Percentiles rank a stretch among this genome's conserved stretches.
Evolutionary conservation across 2,797 vertebrate genomes (phyloP).

Genomic region (Basileuterus tristriatus): DNA sequence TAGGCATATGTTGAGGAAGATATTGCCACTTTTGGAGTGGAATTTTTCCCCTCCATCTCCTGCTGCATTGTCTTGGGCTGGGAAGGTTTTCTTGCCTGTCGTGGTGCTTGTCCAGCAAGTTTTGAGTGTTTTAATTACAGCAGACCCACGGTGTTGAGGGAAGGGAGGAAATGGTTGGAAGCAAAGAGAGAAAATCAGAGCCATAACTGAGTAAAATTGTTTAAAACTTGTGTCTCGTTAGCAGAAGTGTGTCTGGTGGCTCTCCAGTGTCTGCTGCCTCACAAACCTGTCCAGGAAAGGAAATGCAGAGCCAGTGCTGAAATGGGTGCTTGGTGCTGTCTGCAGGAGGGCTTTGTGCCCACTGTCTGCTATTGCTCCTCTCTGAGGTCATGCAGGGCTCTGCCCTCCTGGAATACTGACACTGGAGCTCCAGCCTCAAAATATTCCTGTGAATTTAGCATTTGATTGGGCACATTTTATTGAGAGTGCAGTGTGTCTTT

Average conservation of each 20-base stretch:
- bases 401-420: background rate
- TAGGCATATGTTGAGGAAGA: background rate
- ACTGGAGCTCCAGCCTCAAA: background rate
- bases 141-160: background rate
- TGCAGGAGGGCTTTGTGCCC: background rate
- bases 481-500: background rate
- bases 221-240: fast-evolving
- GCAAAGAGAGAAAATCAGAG: background rate
- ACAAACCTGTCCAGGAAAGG: background rate
- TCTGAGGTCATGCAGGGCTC: background rate
- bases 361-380: background rate
- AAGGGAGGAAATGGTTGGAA: background rate
- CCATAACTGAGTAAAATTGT: background rate
- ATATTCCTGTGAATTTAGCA: background rate
- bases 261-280: background rate
- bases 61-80: background rate
- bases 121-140: background rate
- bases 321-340: fast-evolving
- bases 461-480: background rate
- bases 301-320: background rate
- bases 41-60: background rate
- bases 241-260: background rate
- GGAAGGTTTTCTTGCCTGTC: background rate
- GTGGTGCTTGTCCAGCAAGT: background rate
- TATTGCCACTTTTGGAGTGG: background rate